These are phyloP conservation scores for Halichoeres trimaculatus DNA, from an alignment of 2,113 vertebrate genomes.

Conservation along the genomic window DNA sequence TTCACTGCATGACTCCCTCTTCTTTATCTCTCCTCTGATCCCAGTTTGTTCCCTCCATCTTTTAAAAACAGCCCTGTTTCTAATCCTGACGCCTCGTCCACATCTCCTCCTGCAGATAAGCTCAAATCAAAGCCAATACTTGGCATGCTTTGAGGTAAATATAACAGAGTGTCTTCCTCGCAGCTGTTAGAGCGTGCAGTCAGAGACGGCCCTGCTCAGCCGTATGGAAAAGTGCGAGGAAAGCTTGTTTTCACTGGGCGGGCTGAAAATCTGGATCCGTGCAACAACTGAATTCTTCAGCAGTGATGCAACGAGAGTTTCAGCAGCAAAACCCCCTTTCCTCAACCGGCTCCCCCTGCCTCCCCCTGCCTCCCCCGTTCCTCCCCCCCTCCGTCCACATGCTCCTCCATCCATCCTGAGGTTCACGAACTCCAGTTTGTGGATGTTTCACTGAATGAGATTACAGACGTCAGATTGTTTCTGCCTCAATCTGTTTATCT, in stretches of 20 bases:
- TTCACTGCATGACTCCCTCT: background rate
- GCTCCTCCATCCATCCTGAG: slow-evolving; percentile 25
- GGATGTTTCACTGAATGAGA: background rate
- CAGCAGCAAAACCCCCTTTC: slow-evolving; percentile 28
- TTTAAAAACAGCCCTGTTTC: slow-evolving; percentile 25
- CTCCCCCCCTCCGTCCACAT: slow-evolving; percentile 19
- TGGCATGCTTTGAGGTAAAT: slow-evolving; percentile 69
- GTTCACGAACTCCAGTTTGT: slow-evolving; percentile 45
- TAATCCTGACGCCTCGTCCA: slow-evolving; percentile 30
- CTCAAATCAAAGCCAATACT: slow-evolving; percentile 68
- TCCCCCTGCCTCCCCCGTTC: slow-evolving; percentile 6
- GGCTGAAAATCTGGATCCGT: slow-evolving; percentile 62
- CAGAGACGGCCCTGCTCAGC: slow-evolving; percentile 27
- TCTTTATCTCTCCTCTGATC: background rate
- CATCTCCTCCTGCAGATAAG: slow-evolving; percentile 55
- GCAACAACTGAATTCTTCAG: slow-evolving; percentile 72
- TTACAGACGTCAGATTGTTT: slow-evolving; percentile 28
- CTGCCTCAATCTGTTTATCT: slow-evolving; percentile 13
- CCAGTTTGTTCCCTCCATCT: slow-evolving; percentile 13
- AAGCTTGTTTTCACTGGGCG: slow-evolving; percentile 49
- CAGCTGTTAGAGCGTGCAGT: slow-evolving; percentile 61
- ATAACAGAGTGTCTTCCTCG: slow-evolving; percentile 57
- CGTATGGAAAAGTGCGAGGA: slow-evolving; percentile 55
- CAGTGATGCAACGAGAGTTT: slow-evolving; percentile 75
- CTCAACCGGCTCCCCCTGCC: slow-evolving; percentile 9